phyloP scores from a whole-genome alignment of 2,888 invertebrate species.

The Meghimatium bilineatum region DNA sequence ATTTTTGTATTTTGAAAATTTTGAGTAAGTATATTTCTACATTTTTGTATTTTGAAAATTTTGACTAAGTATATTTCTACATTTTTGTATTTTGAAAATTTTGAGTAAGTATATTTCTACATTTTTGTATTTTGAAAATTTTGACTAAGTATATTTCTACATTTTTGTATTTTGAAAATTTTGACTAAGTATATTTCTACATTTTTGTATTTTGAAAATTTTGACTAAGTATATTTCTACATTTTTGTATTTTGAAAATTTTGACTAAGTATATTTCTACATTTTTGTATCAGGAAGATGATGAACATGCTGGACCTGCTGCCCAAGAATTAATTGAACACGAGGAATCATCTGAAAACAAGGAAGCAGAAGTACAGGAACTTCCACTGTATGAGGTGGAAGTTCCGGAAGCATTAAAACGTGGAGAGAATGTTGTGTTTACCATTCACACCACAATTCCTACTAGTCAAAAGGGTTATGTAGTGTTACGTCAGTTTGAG shows the following conservation, averaged over 20 bases:
- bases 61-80: too few relatives aligned
- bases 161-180: too few relatives aligned
- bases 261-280: neutral
- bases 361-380: conserved; percentile 17
- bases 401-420: conserved; percentile 68
- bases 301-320: conserved; percentile 41
- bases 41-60: too few relatives aligned
- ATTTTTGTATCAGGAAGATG: conserved; percentile 39
- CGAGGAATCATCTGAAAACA: conserved; percentile 18
- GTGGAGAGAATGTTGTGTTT: conserved; percentile 69
- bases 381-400: conserved; percentile 60
- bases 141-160: neutral
- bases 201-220: neutral
- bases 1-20: too few relatives aligned
- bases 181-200: neutral
- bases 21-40: too few relatives aligned
- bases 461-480: conserved; percentile 42
- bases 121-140: too few relatives aligned
- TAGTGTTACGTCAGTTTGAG: conserved; percentile 74
- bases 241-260: neutral
- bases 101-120: neutral
- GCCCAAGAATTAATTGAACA: conserved; percentile 24
- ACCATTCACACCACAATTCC: conserved; percentile 58
- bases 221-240: neutral
- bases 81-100: neutral